Conservation (phyloP, 2,888 invertebrate genomes). For the Aproaerema taeniolella region DNA sequence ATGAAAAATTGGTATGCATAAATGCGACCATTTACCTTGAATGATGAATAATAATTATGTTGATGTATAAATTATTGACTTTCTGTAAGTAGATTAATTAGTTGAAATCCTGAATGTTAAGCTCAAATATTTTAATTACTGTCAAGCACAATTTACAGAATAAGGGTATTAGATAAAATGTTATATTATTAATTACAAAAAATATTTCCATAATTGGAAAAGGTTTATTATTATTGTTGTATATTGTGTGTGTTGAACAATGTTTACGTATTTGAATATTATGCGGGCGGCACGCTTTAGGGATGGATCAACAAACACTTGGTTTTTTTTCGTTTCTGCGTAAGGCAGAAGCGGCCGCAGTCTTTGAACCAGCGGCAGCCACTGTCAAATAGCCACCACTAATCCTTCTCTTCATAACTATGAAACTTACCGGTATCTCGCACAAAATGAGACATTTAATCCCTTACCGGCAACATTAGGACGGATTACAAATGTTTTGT, state of each 20-base stretch:
- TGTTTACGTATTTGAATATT: slow-evolving; percentile 13
- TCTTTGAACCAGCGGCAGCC: slow-evolving; percentile 37
- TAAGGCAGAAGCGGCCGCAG: slow-evolving; percentile 44
- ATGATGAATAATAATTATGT: slow-evolving; percentile 63
- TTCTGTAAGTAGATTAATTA: slow-evolving; percentile 62
- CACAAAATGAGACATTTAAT: slow-evolving; percentile 62
- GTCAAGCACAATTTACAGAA: too few species aligned
- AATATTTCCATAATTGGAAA: too few species aligned
- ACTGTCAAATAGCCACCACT: slow-evolving; percentile 51
- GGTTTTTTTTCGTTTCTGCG: slow-evolving; percentile 48
- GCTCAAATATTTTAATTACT: slow-evolving; percentile 44
- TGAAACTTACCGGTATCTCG: slow-evolving; percentile 57
- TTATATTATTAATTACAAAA: too few species aligned
- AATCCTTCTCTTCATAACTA: slow-evolving; percentile 60
- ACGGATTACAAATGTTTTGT: slow-evolving; percentile 63
- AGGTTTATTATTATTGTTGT: too few species aligned
- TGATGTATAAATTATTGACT: slow-evolving; percentile 55
- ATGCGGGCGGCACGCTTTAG: slow-evolving; percentile 30
- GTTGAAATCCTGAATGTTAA: slow-evolving; percentile 40
- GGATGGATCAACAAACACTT: slow-evolving; percentile 35
- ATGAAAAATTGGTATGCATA: slow-evolving; percentile 62
- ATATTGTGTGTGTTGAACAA: slow-evolving; percentile 15
- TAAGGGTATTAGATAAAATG: too few species aligned
- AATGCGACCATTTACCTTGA: slow-evolving; percentile 65
- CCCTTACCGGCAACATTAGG: slow-evolving; percentile 57